Evolutionary conservation across 2,113 vertebrate species (phyloP), one percentile per base, ranked within the genome.

Genomic region (Rhinoderma darwinii): DNA sequence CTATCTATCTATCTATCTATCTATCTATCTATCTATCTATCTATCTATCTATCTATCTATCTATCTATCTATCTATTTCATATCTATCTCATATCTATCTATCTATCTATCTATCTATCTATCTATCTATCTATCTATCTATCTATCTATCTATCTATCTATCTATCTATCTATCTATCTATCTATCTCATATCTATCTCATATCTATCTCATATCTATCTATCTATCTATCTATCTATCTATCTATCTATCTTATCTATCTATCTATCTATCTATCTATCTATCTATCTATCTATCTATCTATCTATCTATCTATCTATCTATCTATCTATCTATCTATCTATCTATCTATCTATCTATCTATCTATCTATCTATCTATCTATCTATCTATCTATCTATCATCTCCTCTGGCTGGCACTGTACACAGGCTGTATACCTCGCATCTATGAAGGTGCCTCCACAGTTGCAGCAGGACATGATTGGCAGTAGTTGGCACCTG

Each of bases 261-360:
- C 59, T 61, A 61, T 61, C 59, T 27, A 61, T 61, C 59, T 32
- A 66, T 66, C 63, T 66, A 66, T 66, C 63, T 66, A 27, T 17
- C 63, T 63, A 66, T 66, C 63, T 66, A 66, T 66, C 63, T 66
- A 66, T 66, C 63, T 66, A 66, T 66, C 63, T 66, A 66, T 61
- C 39, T 41, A 59, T 30, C 73, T 15, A 5, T 39, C 72, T 74
- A 41, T 74, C 41, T 25, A 39, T 37, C 0, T 11, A 0, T 35
- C 18, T 9, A n/a, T 63, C 61, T 30, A 4, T 14, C 59, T 27
- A 61, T 61, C 54, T n/a, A 59, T n/a, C n/a, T n/a, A n/a, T n/a
- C n/a, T n/a, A n/a, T n/a, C 47, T 50, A 27, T 32, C 61, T 27
- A 27, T 59, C 56, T n/a, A n/a, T 59, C 56, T 9, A 59, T 66